Percentiles rank a stretch among this genome's conserved stretches.
phyloP scores from a whole-genome alignment of 2,888 invertebrate species.

The Saturnia pavonia region DNA sequence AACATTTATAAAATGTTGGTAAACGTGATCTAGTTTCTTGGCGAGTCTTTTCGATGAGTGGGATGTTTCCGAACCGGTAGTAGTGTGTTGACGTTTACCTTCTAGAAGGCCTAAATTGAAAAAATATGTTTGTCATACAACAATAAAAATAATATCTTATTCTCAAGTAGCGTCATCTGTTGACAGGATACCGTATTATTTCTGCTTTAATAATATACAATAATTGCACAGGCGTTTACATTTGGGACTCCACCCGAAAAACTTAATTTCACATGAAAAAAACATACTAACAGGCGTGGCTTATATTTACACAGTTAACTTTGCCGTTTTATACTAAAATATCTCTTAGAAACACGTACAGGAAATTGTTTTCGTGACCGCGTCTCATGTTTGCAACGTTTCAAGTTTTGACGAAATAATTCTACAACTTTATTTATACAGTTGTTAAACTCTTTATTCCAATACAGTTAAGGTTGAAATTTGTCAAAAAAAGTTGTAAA shows the following conservation, averaged over 20 bases:
- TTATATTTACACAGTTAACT: not conserved
- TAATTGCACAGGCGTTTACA: constrained; percentile 29
- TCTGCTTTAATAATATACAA: not conserved
- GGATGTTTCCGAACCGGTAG: too few species aligned
- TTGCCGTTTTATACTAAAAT: not conserved
- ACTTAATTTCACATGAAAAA: constrained; percentile 33
- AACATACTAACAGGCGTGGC: constrained; percentile 29
- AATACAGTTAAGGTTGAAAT: not conserved
- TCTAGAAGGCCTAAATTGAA: too few species aligned
- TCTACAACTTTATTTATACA: not conserved
- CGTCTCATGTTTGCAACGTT: not conserved
- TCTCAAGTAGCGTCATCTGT: not conserved
- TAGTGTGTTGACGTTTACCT: too few species aligned
- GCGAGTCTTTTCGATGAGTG: too few species aligned
- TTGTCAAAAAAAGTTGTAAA: not conserved
- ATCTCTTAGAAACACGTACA: not conserved
- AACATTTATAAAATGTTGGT: too few species aligned
- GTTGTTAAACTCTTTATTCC: not conserved
- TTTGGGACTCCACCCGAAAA: constrained; percentile 28
- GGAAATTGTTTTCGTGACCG: constrained; percentile 2
- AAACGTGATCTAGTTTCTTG: too few species aligned
- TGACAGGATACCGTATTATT: not conserved
- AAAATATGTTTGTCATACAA: too few species aligned
- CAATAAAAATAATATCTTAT: not conserved
- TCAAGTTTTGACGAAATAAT: not conserved